phyloP scores from a whole-genome alignment of 2,888 invertebrate species.

The Eupithecia vulgata region DNA sequence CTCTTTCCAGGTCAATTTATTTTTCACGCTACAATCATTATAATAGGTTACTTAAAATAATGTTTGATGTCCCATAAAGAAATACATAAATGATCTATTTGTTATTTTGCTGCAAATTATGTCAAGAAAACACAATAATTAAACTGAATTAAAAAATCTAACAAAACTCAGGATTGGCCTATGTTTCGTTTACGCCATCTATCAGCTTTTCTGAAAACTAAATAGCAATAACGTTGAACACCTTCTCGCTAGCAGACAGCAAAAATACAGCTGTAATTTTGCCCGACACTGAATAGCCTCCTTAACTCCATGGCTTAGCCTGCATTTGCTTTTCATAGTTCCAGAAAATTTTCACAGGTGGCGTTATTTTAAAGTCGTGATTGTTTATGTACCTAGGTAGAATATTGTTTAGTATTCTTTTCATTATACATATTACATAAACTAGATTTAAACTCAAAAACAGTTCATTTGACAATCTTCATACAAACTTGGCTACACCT shows the following conservation, averaged over 20 bases:
- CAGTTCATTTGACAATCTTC: neutral
- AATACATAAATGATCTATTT: no score
- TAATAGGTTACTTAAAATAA: no score
- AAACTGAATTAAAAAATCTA: neutral
- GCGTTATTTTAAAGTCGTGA: conserved; percentile 21
- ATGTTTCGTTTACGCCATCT: conserved; percentile 20
- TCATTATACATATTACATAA: neutral
- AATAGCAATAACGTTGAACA: neutral
- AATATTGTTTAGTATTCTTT: neutral
- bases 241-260: neutral
- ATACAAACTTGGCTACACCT: neutral
- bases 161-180: neutral
- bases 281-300: no score
- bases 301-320: neutral
- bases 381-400: neutral
- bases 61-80: no score
- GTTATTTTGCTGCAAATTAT: no score
- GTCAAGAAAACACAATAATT: no score
- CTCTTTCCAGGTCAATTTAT: neutral
- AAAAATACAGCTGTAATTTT: neutral
- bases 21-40: neutral
- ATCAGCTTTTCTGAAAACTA: conserved; percentile 9
- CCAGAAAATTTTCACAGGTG: conserved; percentile 47
- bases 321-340: conserved; percentile 22
- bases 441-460: neutral